phyloP scores from a whole-genome alignment of 2,113 vertebrate genomes.

The Spea bombifrons region DNA sequence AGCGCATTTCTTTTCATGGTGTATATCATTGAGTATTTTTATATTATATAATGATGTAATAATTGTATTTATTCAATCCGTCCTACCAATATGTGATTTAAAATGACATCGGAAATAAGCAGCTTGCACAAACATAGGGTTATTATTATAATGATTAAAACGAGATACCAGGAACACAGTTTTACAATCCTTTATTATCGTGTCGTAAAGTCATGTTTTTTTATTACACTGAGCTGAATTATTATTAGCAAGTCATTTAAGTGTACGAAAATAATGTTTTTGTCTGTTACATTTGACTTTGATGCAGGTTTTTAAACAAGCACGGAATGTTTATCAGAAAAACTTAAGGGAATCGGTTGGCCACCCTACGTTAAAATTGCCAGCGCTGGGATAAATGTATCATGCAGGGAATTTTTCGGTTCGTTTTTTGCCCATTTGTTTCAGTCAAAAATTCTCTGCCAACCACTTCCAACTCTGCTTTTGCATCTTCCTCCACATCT shows the following conservation, averaged over 20 bases:
- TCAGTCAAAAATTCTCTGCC: too few species aligned
- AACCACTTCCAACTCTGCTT: too few species aligned
- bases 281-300: not conserved
- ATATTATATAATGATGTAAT: too few species aligned
- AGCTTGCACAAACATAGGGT: not conserved
- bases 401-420: too few species aligned
- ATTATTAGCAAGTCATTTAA: not conserved
- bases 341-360: too few species aligned
- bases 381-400: too few species aligned
- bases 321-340: not conserved
- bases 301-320: not conserved
- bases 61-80: not conserved
- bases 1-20: too few species aligned
- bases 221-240: not conserved
- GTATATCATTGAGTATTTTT: too few species aligned
- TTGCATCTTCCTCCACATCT: too few species aligned
- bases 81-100: not conserved
- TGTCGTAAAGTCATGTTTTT: not conserved
- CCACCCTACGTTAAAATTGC: too few species aligned
- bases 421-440: too few species aligned
- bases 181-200: not conserved
- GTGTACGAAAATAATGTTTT: not conserved
- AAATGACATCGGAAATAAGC: not conserved
- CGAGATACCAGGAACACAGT: not conserved
- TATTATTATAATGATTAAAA: not conserved